phyloP scores from a whole-genome alignment of 2,797 vertebrate genomes.

The Protonibea diacanthus region DNA sequence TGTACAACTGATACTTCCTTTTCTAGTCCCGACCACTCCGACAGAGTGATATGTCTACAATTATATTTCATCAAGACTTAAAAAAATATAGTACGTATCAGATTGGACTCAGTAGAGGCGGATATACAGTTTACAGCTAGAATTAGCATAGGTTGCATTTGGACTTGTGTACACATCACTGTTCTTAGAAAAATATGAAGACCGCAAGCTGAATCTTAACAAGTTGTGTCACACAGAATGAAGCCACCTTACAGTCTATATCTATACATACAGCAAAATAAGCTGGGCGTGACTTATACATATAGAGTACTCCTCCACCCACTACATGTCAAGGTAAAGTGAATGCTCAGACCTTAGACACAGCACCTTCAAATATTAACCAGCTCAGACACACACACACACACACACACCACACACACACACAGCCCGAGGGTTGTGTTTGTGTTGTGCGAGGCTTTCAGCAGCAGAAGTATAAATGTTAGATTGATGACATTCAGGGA shows the following conservation, averaged over 20 bases:
- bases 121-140: too few relatives aligned
- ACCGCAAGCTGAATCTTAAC: slow-evolving; percentile 3
- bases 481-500: slow-evolving; percentile 60
- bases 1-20: neutral
- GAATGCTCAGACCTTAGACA: slow-evolving; percentile 39
- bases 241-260: neutral
- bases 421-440: slow-evolving; percentile 19
- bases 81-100: neutral
- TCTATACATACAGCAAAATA: neutral
- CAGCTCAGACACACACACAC: slow-evolving; percentile 6
- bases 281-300: slow-evolving; percentile 14
- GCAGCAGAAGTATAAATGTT: slow-evolving; percentile 64
- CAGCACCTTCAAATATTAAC: slow-evolving; percentile 62
- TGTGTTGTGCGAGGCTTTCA: slow-evolving; percentile 48
- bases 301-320: slow-evolving; percentile 13
- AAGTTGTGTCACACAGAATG: neutral
- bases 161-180: neutral
- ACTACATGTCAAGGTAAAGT: slow-evolving; percentile 42
- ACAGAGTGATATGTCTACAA: too few relatives aligned
- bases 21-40: neutral
- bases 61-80: neutral
- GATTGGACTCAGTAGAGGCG: neutral
- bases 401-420: slow-evolving; percentile 23
- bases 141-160: neutral
- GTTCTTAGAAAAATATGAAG: slow-evolving; percentile 4